Base-by-base conservation (phyloP, 1,140 invertebrate species). In the Plectus sambesii region DNA sequence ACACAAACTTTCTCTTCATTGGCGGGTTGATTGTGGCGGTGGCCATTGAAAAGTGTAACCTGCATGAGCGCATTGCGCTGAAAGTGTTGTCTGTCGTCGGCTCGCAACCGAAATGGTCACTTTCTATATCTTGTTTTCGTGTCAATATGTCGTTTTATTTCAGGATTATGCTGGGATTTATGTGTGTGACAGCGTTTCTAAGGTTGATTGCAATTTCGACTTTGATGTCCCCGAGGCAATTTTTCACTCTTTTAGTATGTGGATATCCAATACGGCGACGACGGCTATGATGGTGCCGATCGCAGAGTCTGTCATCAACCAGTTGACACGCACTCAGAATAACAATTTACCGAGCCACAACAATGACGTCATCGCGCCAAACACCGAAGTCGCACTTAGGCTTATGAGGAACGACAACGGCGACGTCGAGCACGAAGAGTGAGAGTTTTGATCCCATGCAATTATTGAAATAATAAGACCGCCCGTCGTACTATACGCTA, bases 1-100 rank as follows among this genome's bases (percentile, higher is more conserved):
- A 87, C 55, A 85, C 84, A 0, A 84, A 84, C 60, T 83, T 87
- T 76, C 81, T 89, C 75, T 88, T 78, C 59, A 55, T 78, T 9
- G 75, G 74, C 6, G 73, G 76, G 6, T 55, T 90, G 37, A 79
- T 87, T 58, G 80, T 88, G 17, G 86, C 87, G 1, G 76, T 84
- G 5, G 82, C 83, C 0, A 80, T 89, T 3, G 84, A 90, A 72
- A 80, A 85, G 61, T 82, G 81, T 49, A 80, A 83, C 64, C 69
- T 90, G 3, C 86, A 89, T 55, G 79, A 82, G 61, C 74, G 86
- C 51, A 79, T 90, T 2, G 85, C 86, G 0, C 70, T 90, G 15
- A 77, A 77, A 53, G 82, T 84, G 3, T 79, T 88, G 42, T 79
- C 80, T 41, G 70, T 80, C 6, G 79, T 87, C 29, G 87, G 87